Percentiles rank a stretch among this genome's conserved stretches.
Evolutionary conservation across 1,140 invertebrate genomes (phyloP).

Genomic region (Andrena cerasifolii): DNA sequence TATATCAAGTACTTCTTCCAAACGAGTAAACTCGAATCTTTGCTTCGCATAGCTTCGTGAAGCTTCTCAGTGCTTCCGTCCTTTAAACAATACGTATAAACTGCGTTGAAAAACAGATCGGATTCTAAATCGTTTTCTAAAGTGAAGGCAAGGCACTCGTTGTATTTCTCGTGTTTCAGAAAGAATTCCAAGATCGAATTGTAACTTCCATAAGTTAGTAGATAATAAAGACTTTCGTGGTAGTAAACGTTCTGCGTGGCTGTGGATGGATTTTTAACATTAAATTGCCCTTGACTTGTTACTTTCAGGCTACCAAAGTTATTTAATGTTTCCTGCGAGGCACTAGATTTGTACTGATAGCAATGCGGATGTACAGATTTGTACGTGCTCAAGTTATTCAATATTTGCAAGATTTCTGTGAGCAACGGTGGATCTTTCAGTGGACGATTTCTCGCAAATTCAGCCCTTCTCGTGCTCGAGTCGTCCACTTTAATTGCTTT

Average conservation of each 20-base stretch:
- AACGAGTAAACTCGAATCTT: constrained; percentile 84
- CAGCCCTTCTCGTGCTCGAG: constrained; percentile 69
- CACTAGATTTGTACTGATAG: constrained; percentile 60
- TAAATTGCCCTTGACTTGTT: constrained; percentile 75
- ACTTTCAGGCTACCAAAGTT: constrained; percentile 79
- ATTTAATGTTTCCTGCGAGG: constrained; percentile 78
- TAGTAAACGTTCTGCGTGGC: constrained; percentile 82
- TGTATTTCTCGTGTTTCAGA: constrained; percentile 85
- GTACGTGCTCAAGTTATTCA: constrained; percentile 81
- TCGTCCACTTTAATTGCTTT: constrained; percentile 39
- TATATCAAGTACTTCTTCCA: constrained; percentile 88
- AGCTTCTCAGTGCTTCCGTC: constrained; percentile 84
- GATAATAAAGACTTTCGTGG: constrained; percentile 88
- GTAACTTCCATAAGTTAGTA: constrained; percentile 87
- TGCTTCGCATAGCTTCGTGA: constrained; percentile 84
- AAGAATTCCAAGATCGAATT: constrained; percentile 87
- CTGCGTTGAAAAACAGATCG: constrained; percentile 87
- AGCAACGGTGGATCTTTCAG: constrained; percentile 85
- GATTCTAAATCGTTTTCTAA: constrained; percentile 85
- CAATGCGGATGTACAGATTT: constrained; percentile 64
- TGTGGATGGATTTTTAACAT: constrained; percentile 41
- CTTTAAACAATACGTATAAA: constrained; percentile 86
- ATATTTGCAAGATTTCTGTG: constrained; percentile 86
- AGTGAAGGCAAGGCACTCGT: constrained; percentile 85
- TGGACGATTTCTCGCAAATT: constrained; percentile 80